Conservation (phyloP, 2,113 vertebrate species). For the Heteronetta atricapilla region DNA sequence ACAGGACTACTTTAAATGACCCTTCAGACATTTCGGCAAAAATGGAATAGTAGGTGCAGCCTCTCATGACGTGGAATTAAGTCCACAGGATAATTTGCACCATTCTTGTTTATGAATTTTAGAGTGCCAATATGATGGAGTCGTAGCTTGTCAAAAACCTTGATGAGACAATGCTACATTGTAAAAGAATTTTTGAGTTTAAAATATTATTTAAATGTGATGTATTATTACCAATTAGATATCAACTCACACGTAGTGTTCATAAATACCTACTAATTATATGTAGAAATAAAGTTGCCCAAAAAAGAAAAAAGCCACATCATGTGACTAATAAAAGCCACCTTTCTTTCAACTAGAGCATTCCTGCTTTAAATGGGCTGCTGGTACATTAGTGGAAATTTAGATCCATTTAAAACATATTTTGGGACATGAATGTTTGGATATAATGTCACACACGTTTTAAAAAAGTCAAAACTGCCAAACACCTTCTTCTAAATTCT, state of each 20-base stretch:
- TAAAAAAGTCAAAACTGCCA: background rate
- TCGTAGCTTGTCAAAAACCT: background rate
- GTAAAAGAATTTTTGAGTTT: background rate
- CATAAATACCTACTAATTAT: constrained; percentile 5
- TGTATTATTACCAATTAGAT: background rate
- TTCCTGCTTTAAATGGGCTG: background rate
- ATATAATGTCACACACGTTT: background rate
- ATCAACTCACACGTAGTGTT: constrained; percentile 6
- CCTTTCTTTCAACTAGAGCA: background rate
- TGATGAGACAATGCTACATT: background rate
- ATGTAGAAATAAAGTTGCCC: background rate
- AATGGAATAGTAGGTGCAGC: background rate
- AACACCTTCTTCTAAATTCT: constrained; percentile 36
- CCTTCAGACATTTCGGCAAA: constrained; percentile 10
- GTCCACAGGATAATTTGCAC: background rate
- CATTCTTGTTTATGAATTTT: background rate
- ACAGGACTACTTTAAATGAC: background rate
- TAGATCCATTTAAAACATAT: background rate
- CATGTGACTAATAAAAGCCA: background rate
- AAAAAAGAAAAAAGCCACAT: background rate
- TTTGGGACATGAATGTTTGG: background rate
- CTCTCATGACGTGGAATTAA: background rate
- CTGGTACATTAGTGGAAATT: background rate
- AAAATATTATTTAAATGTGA: background rate
- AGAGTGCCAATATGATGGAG: background rate